Percentiles rank a stretch among this genome's conserved stretches.
Conservation (phyloP, 2,888 invertebrate species). For the Gari tellinella region DNA sequence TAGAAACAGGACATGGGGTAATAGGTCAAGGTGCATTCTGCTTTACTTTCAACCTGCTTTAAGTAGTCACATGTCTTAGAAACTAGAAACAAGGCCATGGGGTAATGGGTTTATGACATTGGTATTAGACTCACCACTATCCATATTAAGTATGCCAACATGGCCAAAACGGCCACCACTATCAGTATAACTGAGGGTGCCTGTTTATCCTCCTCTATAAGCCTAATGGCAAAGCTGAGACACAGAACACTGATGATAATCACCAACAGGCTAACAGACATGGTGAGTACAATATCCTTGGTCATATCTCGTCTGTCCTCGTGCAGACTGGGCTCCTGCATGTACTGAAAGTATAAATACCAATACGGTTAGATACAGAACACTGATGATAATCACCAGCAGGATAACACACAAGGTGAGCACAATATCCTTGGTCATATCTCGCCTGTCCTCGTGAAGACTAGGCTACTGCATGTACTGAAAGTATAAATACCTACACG, state of each 20-base stretch:
- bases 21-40: too few relatives aligned
- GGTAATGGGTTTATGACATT: too few relatives aligned
- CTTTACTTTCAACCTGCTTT: too few relatives aligned
- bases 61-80: too few relatives aligned
- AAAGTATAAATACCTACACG: not conserved
- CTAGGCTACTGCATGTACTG: conserved; percentile 39
- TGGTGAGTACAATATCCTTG: conserved; percentile 20
- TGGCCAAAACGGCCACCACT: conserved; percentile 3
- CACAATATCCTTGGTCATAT: conserved; percentile 22
- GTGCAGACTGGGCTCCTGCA: conserved; percentile 27
- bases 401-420: conserved; percentile 16
- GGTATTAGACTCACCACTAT: conserved; percentile 16
- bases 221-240: conserved; percentile 24
- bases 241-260: conserved; percentile 14
- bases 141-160: conserved; percentile 24
- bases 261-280: conserved; percentile 17
- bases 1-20: too few relatives aligned
- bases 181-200: conserved; percentile 38
- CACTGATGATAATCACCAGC: conserved; percentile 12
- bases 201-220: conserved; percentile 16
- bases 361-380: conserved; percentile 16
- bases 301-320: conserved; percentile 23
- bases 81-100: too few relatives aligned
- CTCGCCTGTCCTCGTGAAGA: conserved; percentile 15
- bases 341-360: conserved; percentile 21